These are phyloP conservation scores for Pteropus alecto DNA, from an alignment of 2,113 vertebrate species.

Conservation along the genomic window DNA sequence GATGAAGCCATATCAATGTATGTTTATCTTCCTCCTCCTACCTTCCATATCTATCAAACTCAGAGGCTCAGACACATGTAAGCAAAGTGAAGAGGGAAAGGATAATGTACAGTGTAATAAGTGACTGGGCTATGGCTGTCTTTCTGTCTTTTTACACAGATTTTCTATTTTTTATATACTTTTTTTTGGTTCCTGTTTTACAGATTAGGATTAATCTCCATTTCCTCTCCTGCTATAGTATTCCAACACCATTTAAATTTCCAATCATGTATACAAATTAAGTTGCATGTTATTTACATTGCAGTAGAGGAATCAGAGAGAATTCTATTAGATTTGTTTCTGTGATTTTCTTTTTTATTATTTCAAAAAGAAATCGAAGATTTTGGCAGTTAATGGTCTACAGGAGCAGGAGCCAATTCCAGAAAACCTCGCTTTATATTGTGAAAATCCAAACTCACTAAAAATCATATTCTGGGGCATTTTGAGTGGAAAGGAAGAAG, in stretches of 20 bases:
- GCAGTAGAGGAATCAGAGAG: neutral
- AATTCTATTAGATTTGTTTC: neutral
- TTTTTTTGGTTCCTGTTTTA: neutral
- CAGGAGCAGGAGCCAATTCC: neutral
- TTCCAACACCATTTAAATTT: slow-evolving; percentile 24
- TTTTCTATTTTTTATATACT: no score
- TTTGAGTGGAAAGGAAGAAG: neutral
- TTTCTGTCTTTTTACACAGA: neutral
- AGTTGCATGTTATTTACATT: slow-evolving; percentile 7
- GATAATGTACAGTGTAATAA: neutral
- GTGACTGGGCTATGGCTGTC: neutral
- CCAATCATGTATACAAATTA: slow-evolving; percentile 42
- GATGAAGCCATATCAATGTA: neutral
- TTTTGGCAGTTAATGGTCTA: neutral
- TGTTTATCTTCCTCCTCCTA: neutral
- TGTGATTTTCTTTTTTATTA: neutral
- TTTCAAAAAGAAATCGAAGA: slow-evolving; percentile 19
- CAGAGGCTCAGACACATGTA: neutral
- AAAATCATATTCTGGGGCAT: neutral
- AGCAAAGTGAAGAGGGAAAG: neutral
- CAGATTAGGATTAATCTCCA: neutral
- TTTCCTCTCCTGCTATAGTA: neutral
- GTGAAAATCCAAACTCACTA: neutral
- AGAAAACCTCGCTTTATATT: neutral
- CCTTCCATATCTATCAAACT: neutral